phyloP scores from a whole-genome alignment of 53 echinoderm and acorn worm genomes.

The Temnopleurus reevesii region DNA sequence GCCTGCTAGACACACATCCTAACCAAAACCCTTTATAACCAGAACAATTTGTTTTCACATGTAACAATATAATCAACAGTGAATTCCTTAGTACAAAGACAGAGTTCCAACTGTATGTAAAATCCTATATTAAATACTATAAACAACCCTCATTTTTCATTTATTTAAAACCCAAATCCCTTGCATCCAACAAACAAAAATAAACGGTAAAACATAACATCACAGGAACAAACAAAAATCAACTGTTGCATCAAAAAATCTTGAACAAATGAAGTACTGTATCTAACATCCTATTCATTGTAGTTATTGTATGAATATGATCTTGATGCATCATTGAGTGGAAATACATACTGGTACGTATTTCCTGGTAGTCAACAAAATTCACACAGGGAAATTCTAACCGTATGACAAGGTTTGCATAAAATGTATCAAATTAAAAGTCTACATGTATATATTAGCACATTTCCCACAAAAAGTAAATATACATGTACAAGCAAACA shows the following conservation, averaged over 20 bases:
- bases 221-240: neutral
- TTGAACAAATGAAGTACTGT: too few species aligned
- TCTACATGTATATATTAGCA: neutral
- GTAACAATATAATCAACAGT: too few species aligned
- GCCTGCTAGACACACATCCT: too few species aligned
- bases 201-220: neutral
- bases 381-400: neutral
- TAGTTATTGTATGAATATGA: too few species aligned
- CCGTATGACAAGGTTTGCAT: slow-evolving; percentile 9
- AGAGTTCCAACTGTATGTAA: too few species aligned
- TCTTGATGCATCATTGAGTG: too few species aligned
- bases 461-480: neutral
- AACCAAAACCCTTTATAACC: too few species aligned
- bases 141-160: neutral
- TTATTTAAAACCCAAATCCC: neutral
- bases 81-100: too few species aligned
- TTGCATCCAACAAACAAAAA: neutral
- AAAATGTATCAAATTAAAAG: neutral
- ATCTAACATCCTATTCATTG: too few species aligned
- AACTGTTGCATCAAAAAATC: neutral
- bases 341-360: too few species aligned
- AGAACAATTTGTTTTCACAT: too few species aligned
- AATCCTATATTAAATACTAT: too few species aligned
- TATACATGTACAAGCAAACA: neutral
- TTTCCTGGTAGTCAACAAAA: neutral